Base-by-base conservation (phyloP, 2,797 vertebrate species). In the Enteromius afrohamiltoni region DNA sequence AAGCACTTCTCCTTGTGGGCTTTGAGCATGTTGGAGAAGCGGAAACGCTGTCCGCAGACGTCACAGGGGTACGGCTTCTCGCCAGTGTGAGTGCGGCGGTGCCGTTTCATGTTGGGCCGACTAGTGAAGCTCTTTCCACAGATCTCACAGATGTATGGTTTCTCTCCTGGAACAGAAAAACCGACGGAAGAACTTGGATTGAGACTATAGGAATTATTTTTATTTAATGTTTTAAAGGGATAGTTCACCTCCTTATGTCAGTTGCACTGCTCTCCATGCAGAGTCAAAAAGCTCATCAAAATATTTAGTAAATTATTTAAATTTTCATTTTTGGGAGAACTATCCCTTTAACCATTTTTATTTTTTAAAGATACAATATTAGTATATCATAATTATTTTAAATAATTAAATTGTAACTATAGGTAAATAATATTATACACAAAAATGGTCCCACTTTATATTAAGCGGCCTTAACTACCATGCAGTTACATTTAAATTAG, bases 71-170 rank as follows among this genome's bases (percentile, higher is more conserved):
- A 98, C 0, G 97, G 97, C 91, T 98, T 98, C 93, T 98, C 97
- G 0, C 97, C 97, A 0, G 97, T 98, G 95, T 98, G 97, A 0
- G 97, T 98, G 89, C 97, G 96, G 69, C 97, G 96, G 89, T 99
- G 98, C 19, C 98, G 95, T 91, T 98, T 98, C 98, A 99, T 99
- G 95, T 99, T 99, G 88, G 98, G 98, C 29, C 97, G 95, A 90
- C 98, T 99, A 73, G 98, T 99, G 95, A 98, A 99, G 92, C 97
- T 99, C 92, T 99, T 99, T 68, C 98, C 98, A 0, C 97, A 99
- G 93, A 99, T 97, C 94, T 98, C 97, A 3, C 98, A 99, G 93
- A 99, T 98, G 89, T 97, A 99, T 8, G 98, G 98, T 91, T 99
- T 99, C 93, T 99, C 98, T 16, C 97, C 98, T 98, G 89, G 0